A percentile compares a stretch with the other conserved stretches of the same genome.
Evolutionary conservation across 53 echinoderm and acorn worm genomes (phyloP).

Genomic region (Arbacia lixula): DNA sequence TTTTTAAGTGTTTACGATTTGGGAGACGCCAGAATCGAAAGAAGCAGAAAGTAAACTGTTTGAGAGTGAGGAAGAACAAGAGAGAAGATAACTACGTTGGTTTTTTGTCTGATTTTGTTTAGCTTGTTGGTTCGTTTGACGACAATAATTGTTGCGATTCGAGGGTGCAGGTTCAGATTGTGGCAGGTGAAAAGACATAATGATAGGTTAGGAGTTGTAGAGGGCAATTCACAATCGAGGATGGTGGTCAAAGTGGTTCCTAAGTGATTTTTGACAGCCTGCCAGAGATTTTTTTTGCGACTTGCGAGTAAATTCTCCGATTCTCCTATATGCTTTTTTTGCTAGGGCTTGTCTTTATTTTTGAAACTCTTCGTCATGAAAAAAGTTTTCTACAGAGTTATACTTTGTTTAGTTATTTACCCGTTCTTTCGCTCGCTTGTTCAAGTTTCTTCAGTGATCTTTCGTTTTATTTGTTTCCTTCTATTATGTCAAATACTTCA

Average conservation of each 20-base stretch:
- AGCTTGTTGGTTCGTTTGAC: background rate
- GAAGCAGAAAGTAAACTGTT: slow-evolving; percentile 31
- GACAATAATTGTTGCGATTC: slow-evolving; percentile 52
- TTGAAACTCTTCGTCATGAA: too few relatives aligned
- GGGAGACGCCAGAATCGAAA: slow-evolving; percentile 21
- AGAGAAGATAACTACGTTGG: background rate
- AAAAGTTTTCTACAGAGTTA: too few relatives aligned
- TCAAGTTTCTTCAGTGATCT: too few relatives aligned
- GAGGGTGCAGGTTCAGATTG: background rate
- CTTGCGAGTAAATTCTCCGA: background rate
- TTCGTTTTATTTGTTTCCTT: too few relatives aligned
- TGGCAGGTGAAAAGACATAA: slow-evolving; percentile 2
- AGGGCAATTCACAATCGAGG: background rate
- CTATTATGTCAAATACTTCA: too few relatives aligned
- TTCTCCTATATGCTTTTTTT: background rate
- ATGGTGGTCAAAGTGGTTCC: slow-evolving; percentile 1
- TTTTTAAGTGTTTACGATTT: slow-evolving; percentile 47
- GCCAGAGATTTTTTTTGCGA: background rate
- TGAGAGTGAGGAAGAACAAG: background rate
- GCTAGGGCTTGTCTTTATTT: too few relatives aligned
- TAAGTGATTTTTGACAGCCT: slow-evolving; percentile 13
- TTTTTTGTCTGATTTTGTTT: slow-evolving; percentile 10
- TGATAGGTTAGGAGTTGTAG: background rate
- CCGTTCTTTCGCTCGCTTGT: too few relatives aligned
- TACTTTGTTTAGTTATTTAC: too few relatives aligned